Evolutionary conservation across 2,888 invertebrate genomes (phyloP).

Genomic region (Zygothrica quintamaculata): DNA sequence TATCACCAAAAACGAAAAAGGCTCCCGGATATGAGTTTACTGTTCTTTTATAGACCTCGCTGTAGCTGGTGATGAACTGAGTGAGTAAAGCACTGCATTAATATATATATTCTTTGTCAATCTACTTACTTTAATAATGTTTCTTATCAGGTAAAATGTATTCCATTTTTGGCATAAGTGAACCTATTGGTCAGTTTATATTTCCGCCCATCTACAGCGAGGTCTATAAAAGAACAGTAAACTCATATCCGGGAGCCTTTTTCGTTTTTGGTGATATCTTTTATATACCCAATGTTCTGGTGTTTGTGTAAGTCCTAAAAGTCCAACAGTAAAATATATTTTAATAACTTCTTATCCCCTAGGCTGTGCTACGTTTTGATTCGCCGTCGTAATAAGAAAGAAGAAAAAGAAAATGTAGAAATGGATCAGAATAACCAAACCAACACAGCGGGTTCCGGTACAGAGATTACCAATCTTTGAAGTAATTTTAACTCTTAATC

Average conservation of each 20-base stretch:
- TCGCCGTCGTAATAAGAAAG: conserved; percentile 63
- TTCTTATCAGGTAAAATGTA: no score
- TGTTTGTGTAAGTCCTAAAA: conserved; percentile 81
- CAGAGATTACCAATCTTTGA: conserved; percentile 77
- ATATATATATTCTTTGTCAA: no score
- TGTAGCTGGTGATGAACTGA: conserved; percentile 82
- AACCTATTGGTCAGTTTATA: no score
- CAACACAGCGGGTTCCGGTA: conserved; percentile 53
- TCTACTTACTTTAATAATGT: no score
- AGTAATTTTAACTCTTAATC: conserved; percentile 23
- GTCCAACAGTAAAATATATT: conserved; percentile 37
- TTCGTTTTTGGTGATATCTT: conserved; percentile 83
- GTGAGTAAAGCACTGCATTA: no score
- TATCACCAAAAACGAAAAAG: conserved; percentile 83
- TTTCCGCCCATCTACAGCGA: no score
- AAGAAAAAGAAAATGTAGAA: conserved; percentile 48
- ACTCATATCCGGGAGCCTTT: conserved; percentile 83
- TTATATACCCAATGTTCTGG: conserved; percentile 82
- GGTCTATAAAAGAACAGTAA: conserved; percentile 80
- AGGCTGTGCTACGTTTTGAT: conserved; percentile 72
- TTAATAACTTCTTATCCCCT: background rate
- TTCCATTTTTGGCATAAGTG: no score
- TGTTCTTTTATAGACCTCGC: conserved; percentile 79
- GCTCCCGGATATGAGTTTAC: conserved; percentile 83
- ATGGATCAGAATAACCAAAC: conserved; percentile 51